Base-by-base conservation (phyloP, 1,140 invertebrate genomes). In the Teleogryllus occipitalis region DNA sequence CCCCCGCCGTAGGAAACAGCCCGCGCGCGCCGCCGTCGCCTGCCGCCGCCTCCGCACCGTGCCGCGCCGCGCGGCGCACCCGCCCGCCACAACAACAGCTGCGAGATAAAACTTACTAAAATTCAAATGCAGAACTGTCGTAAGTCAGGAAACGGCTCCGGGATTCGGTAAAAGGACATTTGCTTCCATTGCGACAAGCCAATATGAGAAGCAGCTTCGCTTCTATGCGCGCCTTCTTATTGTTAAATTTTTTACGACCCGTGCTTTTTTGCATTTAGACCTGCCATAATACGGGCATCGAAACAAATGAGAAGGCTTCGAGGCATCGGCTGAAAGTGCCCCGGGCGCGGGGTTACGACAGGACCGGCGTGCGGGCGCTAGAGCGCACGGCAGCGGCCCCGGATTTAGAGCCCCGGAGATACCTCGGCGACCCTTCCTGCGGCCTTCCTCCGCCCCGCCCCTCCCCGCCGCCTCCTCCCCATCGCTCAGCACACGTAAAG, bases 61-160 rank as follows among this genome's bases (percentile, higher is more conserved):
- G 54, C 54, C 10, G 54, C 54, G 54, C 54, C 18, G 10, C 54
- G 54, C 10, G 10, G 54, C 54, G 54, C 54, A 18, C 54, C 54
- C 54, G 18, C 54, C 54, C 54, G 54, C 54, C 54, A 65, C 54
- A 65, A 65, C 54, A 65, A 65, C 54, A 65, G 54, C 54, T 65
- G 54, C 54, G 54, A 65, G 54, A 65, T 65, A 65, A 65, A 65
- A 65, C 54, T 65, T 65, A 65, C 54, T 65, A 65, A 65, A 65
- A 65, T 65, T 65, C 54, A 65, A 65, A 65, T 65, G 54, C 54
- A 65, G 54, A 65, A 65, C 54, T 65, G 54, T 65, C 54, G 54
- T 65, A 65, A 65, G 54, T 65, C 54, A 65, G 54, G 18, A 65
- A 65, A 65, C 54, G 54, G 54, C 54, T 65, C 54, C 54, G 54